Percentiles rank a stretch among this genome's conserved stretches.
Conservation (phyloP, 1,140 invertebrate species). For the Drosophila varians region DNA sequence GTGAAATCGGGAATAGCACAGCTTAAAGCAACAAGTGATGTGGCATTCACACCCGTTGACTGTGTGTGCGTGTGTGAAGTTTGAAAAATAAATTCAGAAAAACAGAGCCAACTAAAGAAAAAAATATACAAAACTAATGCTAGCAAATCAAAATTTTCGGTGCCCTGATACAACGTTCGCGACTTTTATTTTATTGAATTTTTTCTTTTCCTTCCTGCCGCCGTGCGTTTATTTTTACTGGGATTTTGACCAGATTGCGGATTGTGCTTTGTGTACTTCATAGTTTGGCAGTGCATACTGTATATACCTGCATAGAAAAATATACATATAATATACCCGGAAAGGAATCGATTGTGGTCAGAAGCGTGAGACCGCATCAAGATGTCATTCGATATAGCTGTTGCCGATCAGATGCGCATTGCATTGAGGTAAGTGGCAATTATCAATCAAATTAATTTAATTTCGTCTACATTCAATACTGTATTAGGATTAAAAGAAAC, state of each 20-base stretch:
- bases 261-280: slow-evolving; percentile 26
- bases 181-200: slow-evolving; percentile 34
- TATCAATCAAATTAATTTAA: neutral
- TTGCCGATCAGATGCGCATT: slow-evolving; percentile 81
- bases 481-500: neutral
- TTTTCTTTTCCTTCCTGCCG: slow-evolving; percentile 15
- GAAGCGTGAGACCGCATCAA: slow-evolving; percentile 45
- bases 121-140: neutral
- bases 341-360: slow-evolving; percentile 40
- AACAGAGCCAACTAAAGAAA: neutral
- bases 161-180: slow-evolving; percentile 14
- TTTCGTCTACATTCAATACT: neutral
- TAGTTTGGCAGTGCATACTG: neutral
- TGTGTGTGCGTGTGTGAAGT: slow-evolving; percentile 1
- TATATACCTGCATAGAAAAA: neutral
- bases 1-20: slow-evolving; percentile 18
- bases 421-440: slow-evolving; percentile 66
- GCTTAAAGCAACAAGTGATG: slow-evolving; percentile 29
- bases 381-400: slow-evolving; percentile 81
- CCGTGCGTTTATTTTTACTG: slow-evolving; percentile 31
- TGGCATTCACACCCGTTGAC: slow-evolving; percentile 9
- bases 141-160: slow-evolving; percentile 36
- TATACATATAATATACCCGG: slow-evolving; percentile 14
- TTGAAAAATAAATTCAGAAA: neutral
- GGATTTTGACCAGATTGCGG: slow-evolving; percentile 44